phyloP scores from a whole-genome alignment of 37 sponge, comb jelly and placozoan species.

The Ianthella basta region DNA sequence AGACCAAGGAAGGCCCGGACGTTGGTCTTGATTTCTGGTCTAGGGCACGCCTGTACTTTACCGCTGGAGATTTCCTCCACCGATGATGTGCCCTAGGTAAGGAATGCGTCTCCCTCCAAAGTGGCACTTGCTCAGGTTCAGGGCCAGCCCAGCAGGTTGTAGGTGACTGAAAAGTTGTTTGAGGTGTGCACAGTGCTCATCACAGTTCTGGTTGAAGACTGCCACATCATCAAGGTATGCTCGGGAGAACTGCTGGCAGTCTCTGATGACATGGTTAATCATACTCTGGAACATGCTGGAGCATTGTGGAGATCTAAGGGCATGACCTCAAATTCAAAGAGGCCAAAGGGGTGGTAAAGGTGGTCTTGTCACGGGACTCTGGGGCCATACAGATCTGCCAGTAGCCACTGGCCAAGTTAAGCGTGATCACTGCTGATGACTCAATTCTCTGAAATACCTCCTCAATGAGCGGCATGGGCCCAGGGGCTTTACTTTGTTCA shows the following conservation, averaged over 20 bases:
- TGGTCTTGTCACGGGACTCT: neutral
- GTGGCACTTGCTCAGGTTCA: slow-evolving; percentile 19
- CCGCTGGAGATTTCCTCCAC: slow-evolving; percentile 9
- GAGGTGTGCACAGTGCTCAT: slow-evolving; percentile 37
- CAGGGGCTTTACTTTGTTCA: too few relatives aligned
- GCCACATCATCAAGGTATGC: slow-evolving; percentile 32
- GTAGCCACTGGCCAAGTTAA: slow-evolving; percentile 28
- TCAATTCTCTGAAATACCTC: neutral
- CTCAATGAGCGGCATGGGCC: neutral
- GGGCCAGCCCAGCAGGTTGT: neutral
- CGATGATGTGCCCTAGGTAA: slow-evolving; percentile 41
- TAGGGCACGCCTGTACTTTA: slow-evolving; percentile 22
- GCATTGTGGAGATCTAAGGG: slow-evolving; percentile 18
- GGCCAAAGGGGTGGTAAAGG: slow-evolving; percentile 30
- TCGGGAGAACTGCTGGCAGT: neutral
- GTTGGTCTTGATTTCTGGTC: slow-evolving; percentile 13
- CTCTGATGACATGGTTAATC: neutral
- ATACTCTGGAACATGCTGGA: slow-evolving; percentile 15
- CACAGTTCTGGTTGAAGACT: slow-evolving; percentile 9
- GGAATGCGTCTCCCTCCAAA: neutral
- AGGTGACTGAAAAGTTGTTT: neutral
- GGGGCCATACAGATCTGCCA: neutral
- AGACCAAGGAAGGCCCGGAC: slow-evolving; percentile 27
- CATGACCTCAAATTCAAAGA: slow-evolving; percentile 28
- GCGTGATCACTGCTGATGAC: neutral